Evolutionary conservation across 64 coral and sea anemone species (phyloP).

Genomic region (Cladopsammia gracilis): DNA sequence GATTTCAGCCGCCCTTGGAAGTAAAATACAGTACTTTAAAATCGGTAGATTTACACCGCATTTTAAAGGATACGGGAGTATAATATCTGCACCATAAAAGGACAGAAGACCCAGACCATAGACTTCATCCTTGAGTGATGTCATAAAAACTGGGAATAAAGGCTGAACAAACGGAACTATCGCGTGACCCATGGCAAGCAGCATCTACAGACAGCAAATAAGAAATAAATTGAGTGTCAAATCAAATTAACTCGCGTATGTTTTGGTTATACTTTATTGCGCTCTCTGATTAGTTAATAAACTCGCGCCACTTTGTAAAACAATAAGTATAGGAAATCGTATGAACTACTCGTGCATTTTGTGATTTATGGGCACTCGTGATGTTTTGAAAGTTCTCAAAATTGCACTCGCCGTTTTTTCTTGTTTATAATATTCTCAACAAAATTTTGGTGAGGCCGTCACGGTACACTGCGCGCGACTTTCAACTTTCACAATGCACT

Average conservation of each 20-base stretch:
- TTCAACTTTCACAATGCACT: no score
- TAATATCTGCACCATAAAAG: conserved; percentile 84
- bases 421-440: no score
- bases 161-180: conserved; percentile 88
- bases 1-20: no score
- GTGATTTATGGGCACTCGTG: no score
- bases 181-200: conserved; percentile 47
- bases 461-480: no score
- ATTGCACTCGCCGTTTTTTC: no score
- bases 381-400: no score
- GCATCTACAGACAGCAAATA: neutral
- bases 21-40: no score
- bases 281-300: neutral
- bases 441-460: no score
- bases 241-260: neutral
- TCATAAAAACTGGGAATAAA: conserved; percentile 92
- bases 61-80: conserved; percentile 85
- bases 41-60: neutral
- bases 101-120: conserved; percentile 93
- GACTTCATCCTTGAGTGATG: conserved; percentile 80
- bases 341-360: no score
- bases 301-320: neutral
- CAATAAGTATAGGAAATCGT: no score
- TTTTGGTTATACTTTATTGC: no score
- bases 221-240: neutral